phyloP scores from a whole-genome alignment of 1,140 invertebrate species.

The Bombus breviceps region DNA sequence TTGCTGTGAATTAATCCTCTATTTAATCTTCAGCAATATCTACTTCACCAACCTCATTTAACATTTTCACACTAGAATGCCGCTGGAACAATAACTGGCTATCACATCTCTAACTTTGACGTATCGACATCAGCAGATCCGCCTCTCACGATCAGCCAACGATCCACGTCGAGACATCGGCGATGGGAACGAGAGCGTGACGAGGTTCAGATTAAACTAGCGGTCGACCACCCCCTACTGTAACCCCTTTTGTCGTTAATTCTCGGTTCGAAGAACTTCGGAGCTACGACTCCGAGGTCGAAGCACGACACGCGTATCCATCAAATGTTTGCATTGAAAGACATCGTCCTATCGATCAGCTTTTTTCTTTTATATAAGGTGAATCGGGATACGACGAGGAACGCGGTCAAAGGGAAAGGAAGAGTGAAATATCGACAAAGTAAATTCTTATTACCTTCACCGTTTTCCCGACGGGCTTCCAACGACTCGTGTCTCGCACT shows the following conservation, averaged over 20 bases:
- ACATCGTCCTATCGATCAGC: conserved; percentile 11
- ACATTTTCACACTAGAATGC: neutral
- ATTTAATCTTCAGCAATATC: neutral
- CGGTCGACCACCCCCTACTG: conserved; percentile 17
- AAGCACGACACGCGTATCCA: neutral
- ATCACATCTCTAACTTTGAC: neutral
- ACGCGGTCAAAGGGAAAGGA: neutral
- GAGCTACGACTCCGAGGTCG: neutral
- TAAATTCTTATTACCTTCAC: conserved; percentile 50
- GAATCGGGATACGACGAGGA: neutral
- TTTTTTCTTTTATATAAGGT: conserved; percentile 19
- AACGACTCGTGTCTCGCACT: conserved; percentile 26
- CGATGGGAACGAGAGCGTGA: conserved; percentile 32
- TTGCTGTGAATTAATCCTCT: neutral
- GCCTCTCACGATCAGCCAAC: conserved; percentile 35
- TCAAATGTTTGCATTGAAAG: neutral
- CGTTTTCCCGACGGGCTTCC: conserved; percentile 14
- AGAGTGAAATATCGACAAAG: conserved; percentile 30
- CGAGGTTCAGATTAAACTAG: conserved; percentile 37
- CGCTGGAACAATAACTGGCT: neutral
- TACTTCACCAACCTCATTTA: neutral
- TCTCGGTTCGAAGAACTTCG: neutral
- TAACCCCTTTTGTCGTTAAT: neutral
- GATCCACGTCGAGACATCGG: conserved; percentile 45
- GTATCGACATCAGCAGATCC: conserved; percentile 35